Percentiles rank a stretch among this genome's conserved stretches.
Conservation (phyloP, 2,797 vertebrate species). For the Enteromius paludinosus region DNA sequence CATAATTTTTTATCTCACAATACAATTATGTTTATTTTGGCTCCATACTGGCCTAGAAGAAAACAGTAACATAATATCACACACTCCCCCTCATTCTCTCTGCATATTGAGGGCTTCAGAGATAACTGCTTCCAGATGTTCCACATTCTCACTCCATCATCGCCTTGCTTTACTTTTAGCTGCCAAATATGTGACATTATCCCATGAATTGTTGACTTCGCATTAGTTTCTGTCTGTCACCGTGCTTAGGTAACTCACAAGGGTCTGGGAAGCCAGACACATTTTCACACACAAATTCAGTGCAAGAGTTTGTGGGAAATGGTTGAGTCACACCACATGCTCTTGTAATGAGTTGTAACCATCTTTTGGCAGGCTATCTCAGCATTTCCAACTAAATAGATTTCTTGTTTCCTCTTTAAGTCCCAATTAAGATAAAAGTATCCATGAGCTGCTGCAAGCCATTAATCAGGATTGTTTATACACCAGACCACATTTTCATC, state of each 20-base stretch:
- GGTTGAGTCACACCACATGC: neutral
- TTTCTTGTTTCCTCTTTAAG: neutral
- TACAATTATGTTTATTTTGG: conserved; percentile 28
- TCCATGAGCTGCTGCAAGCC: neutral
- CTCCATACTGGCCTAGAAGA: neutral
- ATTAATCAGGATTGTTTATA: neutral
- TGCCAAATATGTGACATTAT: conserved; percentile 21
- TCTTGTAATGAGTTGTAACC: neutral
- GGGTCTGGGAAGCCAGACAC: neutral
- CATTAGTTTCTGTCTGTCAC: neutral
- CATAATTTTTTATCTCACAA: neutral
- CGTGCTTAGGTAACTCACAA: neutral
- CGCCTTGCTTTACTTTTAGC: neutral
- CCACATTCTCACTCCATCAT: conserved; percentile 2
- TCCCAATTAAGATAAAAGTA: neutral
- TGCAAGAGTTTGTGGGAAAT: neutral
- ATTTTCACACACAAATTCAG: neutral
- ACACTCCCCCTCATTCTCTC: neutral
- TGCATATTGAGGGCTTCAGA: neutral
- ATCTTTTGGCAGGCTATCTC: neutral
- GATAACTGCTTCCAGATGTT: conserved; percentile 48
- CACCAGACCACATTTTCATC: neutral
- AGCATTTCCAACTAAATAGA: neutral
- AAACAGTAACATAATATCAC: conserved; percentile 13
- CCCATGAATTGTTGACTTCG: neutral